Conservation (phyloP, 2,888 invertebrate genomes). For the Dasypolia templi region DNA sequence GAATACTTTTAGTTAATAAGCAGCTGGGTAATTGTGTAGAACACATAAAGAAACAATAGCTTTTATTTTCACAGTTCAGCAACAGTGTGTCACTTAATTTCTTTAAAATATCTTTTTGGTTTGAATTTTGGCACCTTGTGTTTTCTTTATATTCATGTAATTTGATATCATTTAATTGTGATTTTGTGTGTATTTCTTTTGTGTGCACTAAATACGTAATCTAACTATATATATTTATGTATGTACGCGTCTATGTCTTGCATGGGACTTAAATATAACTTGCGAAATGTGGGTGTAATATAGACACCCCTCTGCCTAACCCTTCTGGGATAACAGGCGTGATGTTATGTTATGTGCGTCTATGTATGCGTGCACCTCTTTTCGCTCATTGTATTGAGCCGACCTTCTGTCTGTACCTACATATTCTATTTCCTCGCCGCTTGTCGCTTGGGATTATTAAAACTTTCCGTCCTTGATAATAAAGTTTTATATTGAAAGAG, state of each 20-base stretch:
- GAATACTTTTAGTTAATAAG: neutral
- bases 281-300: too few relatives aligned
- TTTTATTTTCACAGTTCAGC: neutral
- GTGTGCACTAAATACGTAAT: neutral
- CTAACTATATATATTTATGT: neutral
- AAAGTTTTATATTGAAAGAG: conserved; percentile 77
- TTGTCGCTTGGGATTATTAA: conserved; percentile 81
- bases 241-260: too few relatives aligned
- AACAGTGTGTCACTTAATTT: neutral
- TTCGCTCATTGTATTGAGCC: neutral
- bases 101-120: neutral
- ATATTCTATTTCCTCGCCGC: conserved; percentile 61
- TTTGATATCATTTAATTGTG: neutral
- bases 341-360: too few relatives aligned
- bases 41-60: neutral
- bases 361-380: neutral
- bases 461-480: conserved; percentile 80
- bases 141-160: neutral
- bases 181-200: neutral
- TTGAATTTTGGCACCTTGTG: neutral
- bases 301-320: too few relatives aligned
- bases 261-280: too few relatives aligned
- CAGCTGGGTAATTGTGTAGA: neutral
- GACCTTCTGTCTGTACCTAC: conserved; percentile 16
- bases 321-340: too few relatives aligned